Conservation (phyloP, 2,113 vertebrate genomes). For the Oreochromis spilurus region DNA sequence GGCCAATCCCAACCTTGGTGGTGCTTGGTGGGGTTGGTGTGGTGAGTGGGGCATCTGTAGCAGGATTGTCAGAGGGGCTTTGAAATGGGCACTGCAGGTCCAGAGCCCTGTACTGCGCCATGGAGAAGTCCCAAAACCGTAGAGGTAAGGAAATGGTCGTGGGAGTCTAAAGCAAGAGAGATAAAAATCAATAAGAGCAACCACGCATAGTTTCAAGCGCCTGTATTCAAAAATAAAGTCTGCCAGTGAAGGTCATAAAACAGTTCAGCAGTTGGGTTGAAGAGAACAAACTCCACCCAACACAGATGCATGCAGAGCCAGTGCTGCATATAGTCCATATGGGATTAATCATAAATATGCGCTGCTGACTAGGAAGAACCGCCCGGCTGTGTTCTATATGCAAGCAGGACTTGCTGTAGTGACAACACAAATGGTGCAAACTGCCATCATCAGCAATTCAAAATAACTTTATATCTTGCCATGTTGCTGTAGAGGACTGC, state of each 20-base stretch:
- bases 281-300: not conserved
- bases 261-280: not conserved
- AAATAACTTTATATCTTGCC: not conserved
- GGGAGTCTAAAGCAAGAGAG: constrained; percentile 36
- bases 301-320: not conserved
- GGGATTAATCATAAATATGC: constrained; percentile 6
- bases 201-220: not conserved
- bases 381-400: not conserved
- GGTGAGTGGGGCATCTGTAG: not conserved
- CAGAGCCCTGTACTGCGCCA: constrained; percentile 20
- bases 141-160: constrained; percentile 42
- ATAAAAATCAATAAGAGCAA: not conserved
- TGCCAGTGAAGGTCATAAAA: not conserved
- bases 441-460: not conserved
- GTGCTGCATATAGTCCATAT: not conserved
- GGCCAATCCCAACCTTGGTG: not conserved
- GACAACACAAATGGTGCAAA: not conserved
- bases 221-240: constrained; percentile 2
- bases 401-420: not conserved
- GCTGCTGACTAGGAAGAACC: not conserved
- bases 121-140: constrained; percentile 56
- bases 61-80: not conserved
- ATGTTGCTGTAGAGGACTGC: not conserved
- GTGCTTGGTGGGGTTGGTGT: not conserved
- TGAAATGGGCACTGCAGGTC: constrained; percentile 55